Base-by-base conservation (phyloP, 2,113 vertebrate genomes). In the Mormyrus iriodes region DNA sequence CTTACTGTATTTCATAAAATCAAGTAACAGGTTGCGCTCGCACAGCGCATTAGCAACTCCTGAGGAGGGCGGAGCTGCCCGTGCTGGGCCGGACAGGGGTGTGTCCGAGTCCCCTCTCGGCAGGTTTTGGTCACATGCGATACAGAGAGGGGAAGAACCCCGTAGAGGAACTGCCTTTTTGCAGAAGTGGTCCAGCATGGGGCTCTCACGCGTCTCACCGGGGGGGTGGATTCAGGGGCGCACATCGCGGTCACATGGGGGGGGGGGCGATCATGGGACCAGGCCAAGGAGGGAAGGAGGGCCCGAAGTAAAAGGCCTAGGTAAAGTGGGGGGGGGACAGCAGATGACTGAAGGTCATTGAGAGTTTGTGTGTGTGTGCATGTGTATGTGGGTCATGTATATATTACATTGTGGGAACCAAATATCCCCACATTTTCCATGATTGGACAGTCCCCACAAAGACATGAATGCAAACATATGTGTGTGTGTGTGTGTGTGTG, bases 231-330 rank as follows among this genome's bases (percentile, higher is more conserved):
- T 17, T 31, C 55, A 21, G 17, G 86, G 86, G 15, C 9, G 27
- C 27, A 35, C 85, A 53, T 52, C 6, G 58, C 21, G 9, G 86
- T 88, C 86, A 88, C 24, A 52, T 24, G 24, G 7, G 42, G 44
- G 88, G 24, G 7, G 42, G 44, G 88, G 44, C 44, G 7, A 39
- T 87, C 86, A 84, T 88, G 86, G 58, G 82, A 87, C 44, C 65
- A 73, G 13, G 27, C 10, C 31, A 17, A 83, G 82, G 85, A 86
- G 88, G 31, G 61, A 92, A 89, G 91, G 92, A 90, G 92, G 89
- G 89, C 91, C 92, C 91, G 91, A 93, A 93, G n/a, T n/a, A 94
- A 93, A 90, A 93, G 88, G 89, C 89, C 90, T 92, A 91, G 92
- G 91, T 92, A 90, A 92, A 93, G 92, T 91, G 90, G 89, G 1